Conservation (phyloP, 1,140 invertebrate species). For the silkworm (Bombyx mori) region ASM3026992v2 NC_085125.1:8870001-8870500, state of each 20-base stretch:
- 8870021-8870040: slow-evolving; percentile 90
- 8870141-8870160: slow-evolving; percentile 73
- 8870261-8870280: slow-evolving; percentile 97
- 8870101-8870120: slow-evolving; percentile 94
- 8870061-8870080: slow-evolving; percentile 98
- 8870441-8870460: slow-evolving; percentile 92
- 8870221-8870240: slow-evolving; percentile 99
- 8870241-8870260: slow-evolving; percentile 96
- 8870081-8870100: slow-evolving; percentile 96
- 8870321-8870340: slow-evolving; percentile 73
- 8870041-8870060: slow-evolving; percentile 99
- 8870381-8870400: slow-evolving; percentile 84
- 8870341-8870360: slow-evolving; percentile 72
- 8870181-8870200: slow-evolving; percentile 97
- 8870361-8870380: slow-evolving; percentile 74
- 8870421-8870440: slow-evolving; percentile 86
- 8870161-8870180: slow-evolving; percentile 79
- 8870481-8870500: slow-evolving; percentile 61
- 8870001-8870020: slow-evolving; percentile 93
- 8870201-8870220: slow-evolving; percentile 99
- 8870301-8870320: slow-evolving; percentile 84
- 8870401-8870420: slow-evolving; percentile 84
- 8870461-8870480: slow-evolving; percentile 94
- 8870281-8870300: slow-evolving; percentile 81
- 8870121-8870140: slow-evolving; percentile 88